These are phyloP conservation scores for Phylloscopus whistleri DNA, from an alignment of 2,113 vertebrate species.

Conservation along the genomic window DNA sequence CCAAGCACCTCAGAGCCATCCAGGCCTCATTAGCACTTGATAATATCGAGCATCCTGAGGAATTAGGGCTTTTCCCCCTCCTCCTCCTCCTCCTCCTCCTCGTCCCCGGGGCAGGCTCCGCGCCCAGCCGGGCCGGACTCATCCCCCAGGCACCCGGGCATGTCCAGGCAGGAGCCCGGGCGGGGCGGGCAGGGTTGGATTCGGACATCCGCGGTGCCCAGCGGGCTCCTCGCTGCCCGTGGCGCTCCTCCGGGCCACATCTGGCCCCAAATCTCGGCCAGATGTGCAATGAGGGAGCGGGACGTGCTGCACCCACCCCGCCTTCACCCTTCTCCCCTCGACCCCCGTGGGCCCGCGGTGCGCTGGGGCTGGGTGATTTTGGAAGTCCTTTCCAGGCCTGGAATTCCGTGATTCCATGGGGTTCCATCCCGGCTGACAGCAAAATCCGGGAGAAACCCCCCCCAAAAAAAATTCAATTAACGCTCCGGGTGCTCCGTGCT, in stretches of 20 bases:
- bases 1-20: constrained; percentile 58
- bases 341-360: no score
- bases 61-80: background rate
- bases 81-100: background rate
- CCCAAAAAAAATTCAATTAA: background rate
- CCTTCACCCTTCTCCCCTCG: background rate
- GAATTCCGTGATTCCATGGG: background rate
- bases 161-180: background rate
- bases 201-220: rapidly evolving
- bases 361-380: no score
- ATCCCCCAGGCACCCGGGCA: background rate
- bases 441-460: background rate
- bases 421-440: background rate
- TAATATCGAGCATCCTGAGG: constrained; percentile 62
- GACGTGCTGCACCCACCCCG: background rate
- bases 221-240: background rate
- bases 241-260: background rate
- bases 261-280: background rate
- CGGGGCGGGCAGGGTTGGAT: background rate
- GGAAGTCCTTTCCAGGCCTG: rapidly evolving
- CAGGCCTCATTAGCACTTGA: constrained; percentile 66
- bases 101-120: background rate
- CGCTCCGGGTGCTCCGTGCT: rapidly evolving
- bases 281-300: background rate
- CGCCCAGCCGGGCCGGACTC: background rate